Conservation (phyloP, 1,140 invertebrate species). For the Melanaphis sacchari region DNA sequence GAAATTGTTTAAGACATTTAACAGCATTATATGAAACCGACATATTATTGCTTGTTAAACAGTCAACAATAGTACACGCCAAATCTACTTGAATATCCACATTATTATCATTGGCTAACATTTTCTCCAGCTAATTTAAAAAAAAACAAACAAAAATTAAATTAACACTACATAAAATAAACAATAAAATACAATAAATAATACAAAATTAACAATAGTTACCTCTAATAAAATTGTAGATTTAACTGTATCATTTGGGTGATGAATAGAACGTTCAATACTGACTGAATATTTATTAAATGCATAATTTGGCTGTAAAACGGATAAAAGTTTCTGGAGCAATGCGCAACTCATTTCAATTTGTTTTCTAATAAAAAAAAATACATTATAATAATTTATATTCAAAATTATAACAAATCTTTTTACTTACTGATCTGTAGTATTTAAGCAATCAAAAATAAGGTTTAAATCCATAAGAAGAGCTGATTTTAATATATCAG, state of each 20-base stretch:
- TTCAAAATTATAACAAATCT: background rate
- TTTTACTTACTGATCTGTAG: constrained; percentile 41
- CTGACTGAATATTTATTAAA: constrained; percentile 46
- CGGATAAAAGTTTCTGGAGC: constrained; percentile 28
- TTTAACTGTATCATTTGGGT: constrained; percentile 53
- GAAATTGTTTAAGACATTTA: constrained; percentile 49
- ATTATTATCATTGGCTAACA: constrained; percentile 5
- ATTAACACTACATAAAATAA: background rate
- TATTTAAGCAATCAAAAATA: constrained; percentile 56
- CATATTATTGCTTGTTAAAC: constrained; percentile 18
- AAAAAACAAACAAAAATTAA: background rate
- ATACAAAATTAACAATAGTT: background rate
- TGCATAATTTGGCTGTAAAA: constrained; percentile 1
- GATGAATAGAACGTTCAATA: constrained; percentile 48
- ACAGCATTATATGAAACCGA: constrained; percentile 45
- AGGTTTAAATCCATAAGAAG: constrained; percentile 32
- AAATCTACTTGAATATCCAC: constrained; percentile 46
- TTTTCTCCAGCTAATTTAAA: constrained; percentile 39
- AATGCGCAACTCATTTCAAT: constrained; percentile 28
- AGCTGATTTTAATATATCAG: constrained; percentile 8
- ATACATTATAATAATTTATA: background rate
- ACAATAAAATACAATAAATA: background rate
- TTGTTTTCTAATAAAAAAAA: constrained; percentile 44
- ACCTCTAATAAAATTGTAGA: constrained; percentile 47
- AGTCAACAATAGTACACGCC: constrained; percentile 22